Evolutionary conservation across 2,113 vertebrate genomes (phyloP).

Genomic region (Corythoichthys haematopterus): DNA sequence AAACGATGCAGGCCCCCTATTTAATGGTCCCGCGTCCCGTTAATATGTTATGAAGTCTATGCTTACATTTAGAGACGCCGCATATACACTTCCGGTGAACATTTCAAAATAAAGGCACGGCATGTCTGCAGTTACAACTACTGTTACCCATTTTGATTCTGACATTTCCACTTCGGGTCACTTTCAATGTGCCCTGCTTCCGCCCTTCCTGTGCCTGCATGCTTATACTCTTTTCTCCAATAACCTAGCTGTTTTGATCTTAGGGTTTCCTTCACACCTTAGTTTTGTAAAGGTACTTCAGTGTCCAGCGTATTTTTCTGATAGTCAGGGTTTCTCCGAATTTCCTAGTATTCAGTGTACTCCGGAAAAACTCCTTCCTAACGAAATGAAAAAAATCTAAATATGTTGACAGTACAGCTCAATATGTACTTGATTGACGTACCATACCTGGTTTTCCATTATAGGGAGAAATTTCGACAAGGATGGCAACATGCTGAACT

Average conservation of each 20-base stretch:
- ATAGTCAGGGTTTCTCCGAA: background rate
- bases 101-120: too few species aligned
- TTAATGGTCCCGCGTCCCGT: too few species aligned
- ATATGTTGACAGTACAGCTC: background rate
- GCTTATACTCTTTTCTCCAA: too few species aligned
- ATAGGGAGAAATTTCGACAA: conserved; percentile 95
- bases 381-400: background rate
- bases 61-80: too few species aligned
- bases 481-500: conserved; percentile 92
- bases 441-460: conserved; percentile 9
- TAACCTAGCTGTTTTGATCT: background rate
- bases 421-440: conserved; percentile 10
- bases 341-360: background rate
- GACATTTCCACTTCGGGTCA: background rate
- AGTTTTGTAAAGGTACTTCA: background rate
- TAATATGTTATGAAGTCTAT: too few species aligned
- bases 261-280: background rate
- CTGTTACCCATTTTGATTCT: conserved; percentile 1
- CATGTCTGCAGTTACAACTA: too few species aligned
- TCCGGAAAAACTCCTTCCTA: background rate
- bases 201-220: too few species aligned
- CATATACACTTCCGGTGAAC: too few species aligned
- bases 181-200: background rate
- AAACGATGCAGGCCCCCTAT: too few species aligned
- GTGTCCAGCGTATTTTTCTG: background rate